These are phyloP conservation scores for Agrypnia vestita DNA, from an alignment of 1,140 invertebrate species.

Conservation along the genomic window DNA sequence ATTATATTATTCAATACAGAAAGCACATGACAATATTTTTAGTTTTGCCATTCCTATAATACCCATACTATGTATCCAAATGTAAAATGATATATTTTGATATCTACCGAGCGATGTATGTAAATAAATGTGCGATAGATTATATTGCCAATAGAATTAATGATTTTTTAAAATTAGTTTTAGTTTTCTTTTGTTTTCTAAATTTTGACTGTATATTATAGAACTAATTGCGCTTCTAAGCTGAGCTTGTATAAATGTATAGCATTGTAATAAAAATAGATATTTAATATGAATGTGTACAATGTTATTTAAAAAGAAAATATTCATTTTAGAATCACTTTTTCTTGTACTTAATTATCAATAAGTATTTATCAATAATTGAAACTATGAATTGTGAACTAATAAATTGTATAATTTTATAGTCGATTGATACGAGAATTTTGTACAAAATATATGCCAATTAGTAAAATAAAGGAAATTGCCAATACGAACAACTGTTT, in stretches of 20 bases:
- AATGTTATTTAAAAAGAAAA: conserved; percentile 14
- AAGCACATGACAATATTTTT: too few species aligned
- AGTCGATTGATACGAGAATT: conserved; percentile 24
- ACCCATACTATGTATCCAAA: too few species aligned
- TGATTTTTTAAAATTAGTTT: not conserved
- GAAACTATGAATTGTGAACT: conserved; percentile 1
- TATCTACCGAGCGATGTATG: too few species aligned
- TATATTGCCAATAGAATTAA: too few species aligned
- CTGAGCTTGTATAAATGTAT: conserved; percentile 49
- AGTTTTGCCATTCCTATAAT: too few species aligned
- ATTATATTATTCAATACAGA: too few species aligned
- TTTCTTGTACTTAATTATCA: not conserved
- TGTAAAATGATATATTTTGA: too few species aligned
- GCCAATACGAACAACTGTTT: conserved; percentile 17
- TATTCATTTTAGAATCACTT: conserved; percentile 12
- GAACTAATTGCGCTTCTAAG: conserved; percentile 34
- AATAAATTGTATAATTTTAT: conserved; percentile 46
- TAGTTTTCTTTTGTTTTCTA: not conserved
- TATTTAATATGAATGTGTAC: conserved; percentile 18
- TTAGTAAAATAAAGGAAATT: conserved; percentile 50
- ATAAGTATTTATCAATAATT: conserved; percentile 31
- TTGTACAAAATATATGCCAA: conserved; percentile 54
- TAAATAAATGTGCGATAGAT: too few species aligned
- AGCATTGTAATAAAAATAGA: not conserved
- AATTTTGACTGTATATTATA: not conserved